Conservation (phyloP, 1,140 invertebrate genomes). For the Homarus americanus region DNA sequence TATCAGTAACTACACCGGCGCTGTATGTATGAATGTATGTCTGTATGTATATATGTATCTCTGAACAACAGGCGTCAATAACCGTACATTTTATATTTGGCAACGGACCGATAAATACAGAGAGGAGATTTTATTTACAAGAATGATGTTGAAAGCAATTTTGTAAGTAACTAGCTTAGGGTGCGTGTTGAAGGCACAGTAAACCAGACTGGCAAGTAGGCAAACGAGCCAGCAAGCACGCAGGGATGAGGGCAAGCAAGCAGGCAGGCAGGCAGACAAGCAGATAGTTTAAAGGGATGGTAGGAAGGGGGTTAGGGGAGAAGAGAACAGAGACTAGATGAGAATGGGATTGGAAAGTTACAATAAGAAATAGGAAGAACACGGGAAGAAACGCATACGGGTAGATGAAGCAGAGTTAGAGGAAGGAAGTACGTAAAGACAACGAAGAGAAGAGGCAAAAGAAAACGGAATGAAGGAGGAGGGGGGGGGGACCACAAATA, state of each 20-base stretch:
- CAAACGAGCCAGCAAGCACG: background rate
- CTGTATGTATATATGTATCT: too few relatives aligned
- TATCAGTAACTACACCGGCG: too few relatives aligned
- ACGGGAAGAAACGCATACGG: too few relatives aligned
- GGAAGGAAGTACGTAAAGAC: too few relatives aligned
- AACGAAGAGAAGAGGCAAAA: background rate
- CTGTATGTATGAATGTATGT: too few relatives aligned
- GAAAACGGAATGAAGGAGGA: background rate
- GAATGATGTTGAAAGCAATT: background rate
- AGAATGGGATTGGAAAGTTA: background rate
- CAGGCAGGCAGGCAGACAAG: background rate
- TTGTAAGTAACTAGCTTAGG: background rate
- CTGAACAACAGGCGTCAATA: too few relatives aligned
- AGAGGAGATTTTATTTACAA: background rate
- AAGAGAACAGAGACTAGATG: background rate
- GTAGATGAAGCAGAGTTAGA: background rate
- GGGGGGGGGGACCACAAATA: background rate
- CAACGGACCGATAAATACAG: too few relatives aligned
- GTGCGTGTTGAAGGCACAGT: background rate
- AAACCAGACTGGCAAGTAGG: constrained; percentile 4
- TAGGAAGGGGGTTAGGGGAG: background rate
- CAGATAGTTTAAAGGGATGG: background rate
- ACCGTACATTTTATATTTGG: too few relatives aligned
- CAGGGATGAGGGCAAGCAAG: background rate
- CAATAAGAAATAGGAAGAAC: background rate